phyloP scores from a whole-genome alignment of 2,888 invertebrate species.

The Drosophila anomalipes region DNA sequence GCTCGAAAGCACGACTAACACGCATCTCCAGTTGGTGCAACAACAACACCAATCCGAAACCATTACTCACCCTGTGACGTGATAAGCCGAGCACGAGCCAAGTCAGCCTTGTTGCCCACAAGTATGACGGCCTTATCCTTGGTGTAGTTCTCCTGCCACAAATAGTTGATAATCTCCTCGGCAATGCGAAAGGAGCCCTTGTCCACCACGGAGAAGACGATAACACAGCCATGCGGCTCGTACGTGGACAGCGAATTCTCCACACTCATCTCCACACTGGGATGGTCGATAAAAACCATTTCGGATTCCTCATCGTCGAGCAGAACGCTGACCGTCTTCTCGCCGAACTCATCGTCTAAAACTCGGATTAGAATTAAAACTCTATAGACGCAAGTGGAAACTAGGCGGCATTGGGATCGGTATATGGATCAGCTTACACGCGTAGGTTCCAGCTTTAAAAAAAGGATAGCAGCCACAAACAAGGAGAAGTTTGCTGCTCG shows the following conservation, averaged over 20 bases:
- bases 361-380: slow-evolving; percentile 85
- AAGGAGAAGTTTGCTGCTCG: slow-evolving; percentile 1
- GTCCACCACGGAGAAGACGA: slow-evolving; percentile 96
- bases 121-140: slow-evolving; percentile 94
- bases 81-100: slow-evolving; percentile 94
- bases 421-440: slow-evolving; percentile 59
- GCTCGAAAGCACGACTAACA: not conserved
- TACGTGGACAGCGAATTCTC: slow-evolving; percentile 95
- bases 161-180: slow-evolving; percentile 93
- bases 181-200: slow-evolving; percentile 93
- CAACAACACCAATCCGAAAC: not conserved
- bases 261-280: slow-evolving; percentile 95
- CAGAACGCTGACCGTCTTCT: slow-evolving; percentile 95
- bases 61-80: slow-evolving; percentile 90
- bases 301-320: slow-evolving; percentile 95
- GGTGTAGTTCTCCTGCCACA: slow-evolving; percentile 93
- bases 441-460: slow-evolving; percentile 65
- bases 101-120: slow-evolving; percentile 97
- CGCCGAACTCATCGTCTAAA: slow-evolving; percentile 96
- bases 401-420: slow-evolving; percentile 60
- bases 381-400: slow-evolving; percentile 80
- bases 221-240: slow-evolving; percentile 96
- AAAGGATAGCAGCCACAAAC: slow-evolving; percentile 58
- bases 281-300: slow-evolving; percentile 95
- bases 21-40: slow-evolving; percentile 21